Conservation (phyloP, 2,797 vertebrate genomes). For the Cyclopterus lumpus region DNA sequence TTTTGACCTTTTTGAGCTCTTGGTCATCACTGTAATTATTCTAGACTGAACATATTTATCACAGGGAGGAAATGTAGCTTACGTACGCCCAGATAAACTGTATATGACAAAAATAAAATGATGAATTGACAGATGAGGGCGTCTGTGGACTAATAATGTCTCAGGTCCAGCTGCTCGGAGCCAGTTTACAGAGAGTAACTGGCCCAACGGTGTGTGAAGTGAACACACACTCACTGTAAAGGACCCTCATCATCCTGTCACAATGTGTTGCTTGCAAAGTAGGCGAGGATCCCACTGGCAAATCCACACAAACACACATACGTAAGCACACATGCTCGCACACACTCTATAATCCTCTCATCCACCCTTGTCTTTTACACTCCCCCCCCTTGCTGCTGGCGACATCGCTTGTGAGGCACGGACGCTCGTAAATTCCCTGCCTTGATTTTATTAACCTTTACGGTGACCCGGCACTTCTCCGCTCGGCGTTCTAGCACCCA, state of each 20-base stretch:
- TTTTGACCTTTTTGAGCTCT: background rate
- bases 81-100: background rate
- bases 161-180: constrained; percentile 45
- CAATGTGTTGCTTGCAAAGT: constrained; percentile 65
- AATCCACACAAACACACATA: constrained; percentile 57
- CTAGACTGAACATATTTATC: constrained; percentile 14
- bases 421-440: constrained; percentile 81
- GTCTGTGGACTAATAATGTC: constrained; percentile 5
- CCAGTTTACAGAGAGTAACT: constrained; percentile 40
- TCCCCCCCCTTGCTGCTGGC: constrained; percentile 46
- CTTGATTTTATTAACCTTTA: constrained; percentile 84
- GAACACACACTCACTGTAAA: constrained; percentile 58
- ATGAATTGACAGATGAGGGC: constrained; percentile 15
- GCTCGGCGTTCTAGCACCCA: constrained; percentile 76
- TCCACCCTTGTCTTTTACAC: constrained; percentile 72
- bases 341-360: constrained; percentile 70
- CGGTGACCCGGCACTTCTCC: constrained; percentile 79
- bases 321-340: constrained; percentile 41
- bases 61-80: background rate
- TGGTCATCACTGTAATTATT: background rate
- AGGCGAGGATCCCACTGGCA: constrained; percentile 56
- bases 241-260: constrained; percentile 68
- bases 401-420: constrained; percentile 72
- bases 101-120: constrained; percentile 9
- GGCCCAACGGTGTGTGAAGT: constrained; percentile 55